Base-by-base conservation (phyloP, 2,888 invertebrate genomes). In the Dasysyrphus albostriatus region DNA sequence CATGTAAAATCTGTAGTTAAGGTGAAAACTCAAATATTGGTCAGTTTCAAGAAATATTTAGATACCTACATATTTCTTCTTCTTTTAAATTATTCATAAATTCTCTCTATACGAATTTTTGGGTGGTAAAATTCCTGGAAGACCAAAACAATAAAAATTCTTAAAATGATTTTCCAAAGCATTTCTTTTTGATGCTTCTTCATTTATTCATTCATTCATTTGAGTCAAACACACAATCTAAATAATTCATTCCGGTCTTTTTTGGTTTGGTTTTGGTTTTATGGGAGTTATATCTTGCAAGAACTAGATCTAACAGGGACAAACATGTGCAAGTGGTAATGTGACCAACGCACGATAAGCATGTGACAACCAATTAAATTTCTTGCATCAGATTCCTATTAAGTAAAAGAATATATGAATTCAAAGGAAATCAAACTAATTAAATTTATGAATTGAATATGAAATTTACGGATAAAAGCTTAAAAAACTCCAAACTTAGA, bases 251-350 rank as follows among this genome's bases (percentile, higher is more conserved):
- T 69, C 69, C 37, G 54, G 54, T 54, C 51, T 54, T 69, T 54
- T 54, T 54, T 69, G 69, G 69, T 69, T 54, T n/a, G 29, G 24
- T 54, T 54, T 54, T 69, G 69, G 69, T 69, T 54, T n/a, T 39
- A 29, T 69, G 69, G 69, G 69, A 42, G 14, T 49, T 3, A 54
- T 39, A 39, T 54, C 69, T 54, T 69, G 51, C 51, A 54, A 69
- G 39, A 69, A 69, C 69, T 69, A 37, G 69, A 69, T 69, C 39
- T 54, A 54, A 42, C 69, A 54, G 34, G 39, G 69, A 29, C 32
- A n/a, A 37, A 14, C 67, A 51, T 51, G 24, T 51, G 14, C 37
- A 51, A 24, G 16, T 67, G 67, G 9, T 47, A 29, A 16, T 44
- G 16, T 16, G 65, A 10, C 51, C n/a, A 67, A n/a, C n/a, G n/a